Base-by-base conservation (phyloP, 2,797 vertebrate genomes). In the Tangara arthus region DNA sequence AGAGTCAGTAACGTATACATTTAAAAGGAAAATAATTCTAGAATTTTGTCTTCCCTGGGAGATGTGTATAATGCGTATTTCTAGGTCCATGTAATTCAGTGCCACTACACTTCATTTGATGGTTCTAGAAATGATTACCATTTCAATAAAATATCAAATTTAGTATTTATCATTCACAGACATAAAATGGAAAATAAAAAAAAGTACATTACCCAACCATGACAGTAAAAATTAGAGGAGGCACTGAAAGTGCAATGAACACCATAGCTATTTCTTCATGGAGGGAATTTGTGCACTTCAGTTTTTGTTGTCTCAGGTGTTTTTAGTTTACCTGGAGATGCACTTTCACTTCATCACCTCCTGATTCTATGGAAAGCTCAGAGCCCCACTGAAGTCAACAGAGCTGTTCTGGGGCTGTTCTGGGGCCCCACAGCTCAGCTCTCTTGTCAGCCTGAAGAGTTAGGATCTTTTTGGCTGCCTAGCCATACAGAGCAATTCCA, bases 61-160 rank as follows among this genome's bases (percentile, higher is more conserved):
- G 90, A 91, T 1, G 3, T 65, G 4, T 41, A 37, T 69, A 88
- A 64, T n/a, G 16, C 71, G 8, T 26, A 56, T 68, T 90, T 75
- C n/a, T 76, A 86, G 89, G 81, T 77, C 66, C 39, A 53, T n/a
- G 16, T 80, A 84, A 71, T 82, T 65, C 59, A 78, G 42, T 63
- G 39, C 20, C 44, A 64, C 63, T 69, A 23, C 60, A 80, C 14
- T 44, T 52, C 28, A 73, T 87, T 69, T 95, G 82, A 93, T 84
- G 28, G 64, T 95, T 92, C 82, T 84, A 73, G 75, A 80, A 93
- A 91, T 28, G 0, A 70, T 85, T 89, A 83, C 16, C 46, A 85
- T 92, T 93, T 96, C 87, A 96, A 93, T 94, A 92, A 97, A 76
- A 86, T 78, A 59, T 85, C 76, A 96, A 69, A 93, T 89, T 69